phyloP scores from a whole-genome alignment of 2,888 invertebrate genomes.

The Eupithecia subfuscata region DNA sequence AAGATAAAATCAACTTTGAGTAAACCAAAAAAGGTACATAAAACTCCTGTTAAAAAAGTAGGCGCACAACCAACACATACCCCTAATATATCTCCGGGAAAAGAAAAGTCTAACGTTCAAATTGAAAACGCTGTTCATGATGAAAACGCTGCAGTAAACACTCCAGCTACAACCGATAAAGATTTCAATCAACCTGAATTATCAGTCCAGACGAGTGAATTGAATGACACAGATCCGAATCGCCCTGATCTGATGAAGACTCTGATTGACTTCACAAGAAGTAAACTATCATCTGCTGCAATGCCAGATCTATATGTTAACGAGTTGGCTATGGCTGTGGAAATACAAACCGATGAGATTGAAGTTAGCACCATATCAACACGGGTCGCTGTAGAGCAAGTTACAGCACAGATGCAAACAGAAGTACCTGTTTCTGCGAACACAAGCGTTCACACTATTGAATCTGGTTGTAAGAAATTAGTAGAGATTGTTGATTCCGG shows the following conservation, averaged over 20 bases:
- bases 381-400: conserved; percentile 58
- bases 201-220: conserved; percentile 62
- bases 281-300: conserved; percentile 79
- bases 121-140: neutral
- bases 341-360: conserved; percentile 54
- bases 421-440: conserved; percentile 43
- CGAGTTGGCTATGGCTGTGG: conserved; percentile 63
- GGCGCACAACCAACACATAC: neutral
- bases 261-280: conserved; percentile 77
- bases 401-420: no score
- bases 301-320: conserved; percentile 78
- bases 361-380: conserved; percentile 48
- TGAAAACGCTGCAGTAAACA: neutral
- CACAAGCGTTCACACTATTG: conserved; percentile 58
- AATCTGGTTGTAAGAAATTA: conserved; percentile 63
- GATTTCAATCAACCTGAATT: conserved; percentile 27
- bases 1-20: neutral
- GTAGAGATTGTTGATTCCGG: conserved; percentile 59
- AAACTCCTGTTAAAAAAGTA: conserved; percentile 6
- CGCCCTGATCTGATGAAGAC: conserved; percentile 80
- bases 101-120: conserved; percentile 3
- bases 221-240: conserved; percentile 81
- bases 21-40: conserved; percentile 17
- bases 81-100: neutral
- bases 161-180: conserved; percentile 15